Conservation (phyloP, 2,113 vertebrate genomes). For the Sylvilagus bachmani region DNA sequence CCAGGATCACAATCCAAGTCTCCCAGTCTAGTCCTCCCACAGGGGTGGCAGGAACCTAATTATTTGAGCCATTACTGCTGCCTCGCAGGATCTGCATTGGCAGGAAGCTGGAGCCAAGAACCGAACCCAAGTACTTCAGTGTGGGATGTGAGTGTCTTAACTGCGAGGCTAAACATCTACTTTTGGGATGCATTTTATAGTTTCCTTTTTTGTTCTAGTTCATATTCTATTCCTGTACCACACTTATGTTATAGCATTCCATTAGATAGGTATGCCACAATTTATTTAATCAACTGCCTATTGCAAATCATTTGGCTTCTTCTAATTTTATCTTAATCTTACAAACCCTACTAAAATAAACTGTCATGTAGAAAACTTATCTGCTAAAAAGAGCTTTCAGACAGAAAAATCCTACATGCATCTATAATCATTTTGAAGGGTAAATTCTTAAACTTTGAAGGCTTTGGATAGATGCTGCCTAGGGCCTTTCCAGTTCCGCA, state of each 20-base stretch:
- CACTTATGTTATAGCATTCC: background rate
- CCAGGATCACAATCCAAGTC: too few relatives aligned
- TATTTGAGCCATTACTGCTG: too few relatives aligned
- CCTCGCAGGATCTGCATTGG: too few relatives aligned
- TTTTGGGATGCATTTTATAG: background rate
- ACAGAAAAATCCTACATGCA: background rate
- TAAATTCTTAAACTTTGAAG: background rate
- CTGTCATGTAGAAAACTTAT: background rate
- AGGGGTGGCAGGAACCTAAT: too few relatives aligned
- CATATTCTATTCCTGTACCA: background rate
- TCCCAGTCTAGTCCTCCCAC: too few relatives aligned
- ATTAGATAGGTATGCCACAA: background rate
- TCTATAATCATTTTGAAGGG: background rate
- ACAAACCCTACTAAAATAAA: constrained; percentile 33
- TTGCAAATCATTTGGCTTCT: background rate
- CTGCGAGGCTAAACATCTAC: too few relatives aligned
- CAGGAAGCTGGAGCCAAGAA: too few relatives aligned
- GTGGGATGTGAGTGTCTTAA: too few relatives aligned
- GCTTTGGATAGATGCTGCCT: background rate
- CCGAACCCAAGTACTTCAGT: too few relatives aligned
- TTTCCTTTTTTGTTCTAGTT: background rate
- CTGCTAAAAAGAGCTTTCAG: background rate
- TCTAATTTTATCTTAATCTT: constrained; percentile 46
- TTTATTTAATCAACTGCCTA: background rate
- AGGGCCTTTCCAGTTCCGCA: background rate